These are phyloP conservation scores for Tautogolabrus adspersus DNA, from an alignment of 2,113 vertebrate genomes.

Conservation along the genomic window DNA sequence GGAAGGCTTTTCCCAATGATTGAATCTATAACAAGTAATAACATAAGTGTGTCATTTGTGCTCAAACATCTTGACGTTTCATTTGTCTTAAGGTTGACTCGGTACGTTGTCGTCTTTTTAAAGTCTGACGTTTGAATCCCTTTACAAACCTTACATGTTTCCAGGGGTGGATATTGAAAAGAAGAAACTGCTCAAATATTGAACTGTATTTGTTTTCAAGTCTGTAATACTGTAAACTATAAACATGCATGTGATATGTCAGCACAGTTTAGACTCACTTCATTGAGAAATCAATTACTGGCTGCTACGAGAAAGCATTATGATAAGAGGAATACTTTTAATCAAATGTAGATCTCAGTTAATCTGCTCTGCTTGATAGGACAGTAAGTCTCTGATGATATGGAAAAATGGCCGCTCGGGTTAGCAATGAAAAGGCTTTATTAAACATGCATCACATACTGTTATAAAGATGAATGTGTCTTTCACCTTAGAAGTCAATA, in stretches of 20 bases:
- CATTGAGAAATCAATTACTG: conserved; percentile 60
- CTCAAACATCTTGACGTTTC: too few species aligned
- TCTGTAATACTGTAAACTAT: conserved; percentile 12
- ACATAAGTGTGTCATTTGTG: too few species aligned
- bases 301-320: background rate
- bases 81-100: too few species aligned
- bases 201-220: background rate
- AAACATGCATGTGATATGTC: conserved; percentile 26
- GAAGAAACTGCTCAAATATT: background rate
- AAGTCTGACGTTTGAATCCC: background rate
- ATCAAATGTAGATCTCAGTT: conserved; percentile 19
- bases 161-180: background rate
- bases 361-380: conserved; percentile 17
- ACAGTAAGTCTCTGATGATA: conserved; percentile 6
- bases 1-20: too few species aligned
- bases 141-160: background rate
- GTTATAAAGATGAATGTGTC: conserved; percentile 1
- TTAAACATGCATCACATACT: background rate
- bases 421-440: background rate
- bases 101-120: too few species aligned
- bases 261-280: conserved; percentile 48
- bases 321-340: conserved; percentile 7
- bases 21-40: too few species aligned
- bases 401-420: too few species aligned
- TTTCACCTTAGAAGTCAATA: background rate